Percentiles rank a stretch among this genome's conserved stretches.
These are phyloP conservation scores for Ichneumoninae sp. DNA, from an alignment of 2,888 invertebrate species.

Conservation along the genomic window DNA sequence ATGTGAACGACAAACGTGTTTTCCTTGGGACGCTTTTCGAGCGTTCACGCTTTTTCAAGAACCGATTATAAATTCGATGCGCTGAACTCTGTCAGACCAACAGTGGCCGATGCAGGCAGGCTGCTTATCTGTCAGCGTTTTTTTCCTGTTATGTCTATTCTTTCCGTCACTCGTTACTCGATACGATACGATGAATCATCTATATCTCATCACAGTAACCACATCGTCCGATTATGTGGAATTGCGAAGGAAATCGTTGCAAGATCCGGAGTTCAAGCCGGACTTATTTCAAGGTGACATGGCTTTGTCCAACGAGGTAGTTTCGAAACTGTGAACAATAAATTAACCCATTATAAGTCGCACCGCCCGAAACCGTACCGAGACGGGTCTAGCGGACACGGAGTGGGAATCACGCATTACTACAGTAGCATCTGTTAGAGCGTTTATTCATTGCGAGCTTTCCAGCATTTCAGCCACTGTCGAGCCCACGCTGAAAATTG, in stretches of 20 bases:
- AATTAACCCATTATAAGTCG: background rate
- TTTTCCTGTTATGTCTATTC: background rate
- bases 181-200: background rate
- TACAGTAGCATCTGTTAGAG: background rate
- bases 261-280: constrained; percentile 89
- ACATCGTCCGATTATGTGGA: constrained; percentile 65
- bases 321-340: background rate
- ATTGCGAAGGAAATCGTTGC: constrained; percentile 73
- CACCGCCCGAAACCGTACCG: too few relatives aligned
- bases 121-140: background rate
- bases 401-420: too few relatives aligned
- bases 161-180: background rate
- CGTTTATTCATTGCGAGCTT: constrained; percentile 44
- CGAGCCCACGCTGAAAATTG: constrained; percentile 86
- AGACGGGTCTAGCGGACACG: too few relatives aligned
- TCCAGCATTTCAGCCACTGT: constrained; percentile 86
- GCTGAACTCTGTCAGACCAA: constrained; percentile 84
- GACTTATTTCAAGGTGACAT: constrained; percentile 90
- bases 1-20: background rate
- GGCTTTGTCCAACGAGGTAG: constrained; percentile 87
- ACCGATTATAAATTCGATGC: constrained; percentile 71
- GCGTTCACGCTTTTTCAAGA: constrained; percentile 32
- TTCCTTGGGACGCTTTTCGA: background rate
- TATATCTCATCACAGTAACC: constrained; percentile 57
- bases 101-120: constrained; percentile 85